Evolutionary conservation across 2,797 vertebrate species (phyloP).

Genomic region (Varecia variegata): DNA sequence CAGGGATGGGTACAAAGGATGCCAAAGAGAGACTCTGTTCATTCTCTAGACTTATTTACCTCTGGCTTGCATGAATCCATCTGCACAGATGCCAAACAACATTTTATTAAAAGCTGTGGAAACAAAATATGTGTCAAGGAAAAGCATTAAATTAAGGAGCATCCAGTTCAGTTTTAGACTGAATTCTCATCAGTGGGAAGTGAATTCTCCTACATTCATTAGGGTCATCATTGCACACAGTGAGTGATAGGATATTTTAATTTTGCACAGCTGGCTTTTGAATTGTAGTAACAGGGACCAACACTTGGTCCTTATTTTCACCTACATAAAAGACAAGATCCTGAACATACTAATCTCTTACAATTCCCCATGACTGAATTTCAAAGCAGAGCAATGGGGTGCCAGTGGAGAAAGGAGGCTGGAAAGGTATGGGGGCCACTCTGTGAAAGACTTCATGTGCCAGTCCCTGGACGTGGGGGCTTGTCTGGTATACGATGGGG

Average conservation of each 20-base stretch:
- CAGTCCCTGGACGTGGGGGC: neutral
- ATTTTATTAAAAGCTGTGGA: conserved; percentile 13
- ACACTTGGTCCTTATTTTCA: neutral
- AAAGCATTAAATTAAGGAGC: neutral
- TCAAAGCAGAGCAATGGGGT: neutral
- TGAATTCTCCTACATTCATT: neutral
- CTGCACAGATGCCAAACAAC: neutral
- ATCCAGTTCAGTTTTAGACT: neutral
- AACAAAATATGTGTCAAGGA: neutral
- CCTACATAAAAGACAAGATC: neutral
- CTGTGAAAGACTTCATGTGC: neutral
- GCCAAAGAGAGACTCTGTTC: neutral
- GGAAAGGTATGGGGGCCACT: neutral
- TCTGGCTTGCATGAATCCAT: neutral
- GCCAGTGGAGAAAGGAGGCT: neutral
- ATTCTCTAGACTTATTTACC: neutral
- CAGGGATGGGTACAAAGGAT: neutral
- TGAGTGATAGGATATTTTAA: neutral
- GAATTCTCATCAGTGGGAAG: neutral
- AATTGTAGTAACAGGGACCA: neutral
- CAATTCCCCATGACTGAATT: neutral
- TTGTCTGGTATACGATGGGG: rapidly evolving
- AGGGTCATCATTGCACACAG: neutral
- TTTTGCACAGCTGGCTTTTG: neutral
- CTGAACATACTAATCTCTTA: neutral